phyloP scores from a whole-genome alignment of 2,113 vertebrate genomes.

The Ancistrus triradiatus region DNA sequence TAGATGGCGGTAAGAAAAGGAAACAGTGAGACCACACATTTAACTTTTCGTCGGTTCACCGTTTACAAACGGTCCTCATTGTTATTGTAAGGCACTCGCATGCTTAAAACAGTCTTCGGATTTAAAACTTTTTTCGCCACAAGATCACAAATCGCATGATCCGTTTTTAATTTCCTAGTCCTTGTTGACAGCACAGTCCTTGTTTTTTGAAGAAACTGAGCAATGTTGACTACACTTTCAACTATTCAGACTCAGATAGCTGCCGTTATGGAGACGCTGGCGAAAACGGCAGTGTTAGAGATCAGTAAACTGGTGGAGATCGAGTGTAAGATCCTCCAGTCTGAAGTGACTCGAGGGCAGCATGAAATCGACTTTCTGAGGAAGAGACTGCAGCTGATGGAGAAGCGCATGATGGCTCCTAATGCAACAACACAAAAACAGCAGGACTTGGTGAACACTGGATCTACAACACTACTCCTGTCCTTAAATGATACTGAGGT shows the following conservation, averaged over 20 bases:
- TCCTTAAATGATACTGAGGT: constrained; percentile 5
- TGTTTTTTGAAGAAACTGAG: background rate
- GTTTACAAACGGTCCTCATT: background rate
- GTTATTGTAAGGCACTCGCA: no score
- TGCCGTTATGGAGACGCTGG: constrained; percentile 66
- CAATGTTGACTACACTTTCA: constrained; percentile 58
- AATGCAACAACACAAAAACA: background rate
- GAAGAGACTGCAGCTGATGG: constrained; percentile 68
- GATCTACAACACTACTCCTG: background rate
- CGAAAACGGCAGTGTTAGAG: constrained; percentile 65
- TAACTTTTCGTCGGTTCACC: background rate
- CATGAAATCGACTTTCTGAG: constrained; percentile 61
- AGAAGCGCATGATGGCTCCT: constrained; percentile 56
- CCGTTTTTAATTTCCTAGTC: no score
- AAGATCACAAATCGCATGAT: no score
- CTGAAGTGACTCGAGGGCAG: constrained; percentile 65
- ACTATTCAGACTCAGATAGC: constrained; percentile 66
- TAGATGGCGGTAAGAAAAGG: constrained; percentile 21
- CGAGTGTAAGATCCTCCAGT: constrained; percentile 64
- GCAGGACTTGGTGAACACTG: constrained; percentile 3
- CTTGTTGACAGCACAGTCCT: no score
- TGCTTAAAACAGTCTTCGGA: no score
- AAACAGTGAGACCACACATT: background rate
- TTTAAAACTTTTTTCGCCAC: no score
- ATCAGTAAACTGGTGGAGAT: constrained; percentile 69